Conservation (phyloP, 2,888 invertebrate genomes). For the Cephus rjabovi region DNA sequence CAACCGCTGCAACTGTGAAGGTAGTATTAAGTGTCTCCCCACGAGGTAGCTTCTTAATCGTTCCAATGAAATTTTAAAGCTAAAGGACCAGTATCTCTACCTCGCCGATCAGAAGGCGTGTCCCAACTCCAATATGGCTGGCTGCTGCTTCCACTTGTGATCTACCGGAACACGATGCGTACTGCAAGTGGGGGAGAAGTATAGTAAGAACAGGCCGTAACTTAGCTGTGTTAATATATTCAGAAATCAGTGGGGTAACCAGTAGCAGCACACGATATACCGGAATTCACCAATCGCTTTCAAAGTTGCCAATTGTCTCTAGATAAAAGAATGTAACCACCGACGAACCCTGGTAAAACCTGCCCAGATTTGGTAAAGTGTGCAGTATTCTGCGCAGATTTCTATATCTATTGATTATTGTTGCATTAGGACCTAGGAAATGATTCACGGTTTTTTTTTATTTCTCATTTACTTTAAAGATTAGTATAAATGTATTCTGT, state of each 20-base stretch:
- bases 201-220: background rate
- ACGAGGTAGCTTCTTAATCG: background rate
- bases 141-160: background rate
- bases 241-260: background rate
- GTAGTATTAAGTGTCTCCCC: background rate
- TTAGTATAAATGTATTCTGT: background rate
- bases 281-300: background rate
- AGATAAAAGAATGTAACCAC: background rate
- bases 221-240: too few species aligned
- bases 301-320: background rate
- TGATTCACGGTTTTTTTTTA: background rate
- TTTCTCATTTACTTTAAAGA: background rate
- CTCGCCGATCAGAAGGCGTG: background rate
- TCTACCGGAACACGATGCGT: background rate
- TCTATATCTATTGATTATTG: background rate
- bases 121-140: background rate
- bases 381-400: background rate
- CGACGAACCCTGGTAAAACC: background rate
- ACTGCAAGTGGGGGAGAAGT: background rate
- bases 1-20: background rate
- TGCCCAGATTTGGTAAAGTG: background rate
- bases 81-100: background rate
- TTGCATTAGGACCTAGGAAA: background rate
- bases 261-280: background rate
- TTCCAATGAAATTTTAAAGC: background rate